Evolutionary conservation across 1,140 invertebrate genomes (phyloP).

Genomic region (Euwallacea similis): DNA sequence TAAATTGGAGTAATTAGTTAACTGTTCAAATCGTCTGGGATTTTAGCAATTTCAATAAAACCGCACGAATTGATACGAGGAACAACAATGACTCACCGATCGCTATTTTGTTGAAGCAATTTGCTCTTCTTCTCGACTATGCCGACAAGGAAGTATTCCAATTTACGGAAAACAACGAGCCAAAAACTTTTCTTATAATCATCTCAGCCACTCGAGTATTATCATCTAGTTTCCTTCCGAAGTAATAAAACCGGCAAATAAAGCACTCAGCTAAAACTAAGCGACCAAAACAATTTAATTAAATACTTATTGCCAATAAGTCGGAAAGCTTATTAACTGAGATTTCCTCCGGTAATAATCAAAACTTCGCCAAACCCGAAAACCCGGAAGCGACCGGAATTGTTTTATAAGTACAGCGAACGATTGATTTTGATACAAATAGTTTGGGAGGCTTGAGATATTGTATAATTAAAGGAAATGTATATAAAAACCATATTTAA

Average conservation of each 20-base stretch:
- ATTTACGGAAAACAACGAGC: not conserved
- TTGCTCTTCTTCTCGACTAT: not conserved
- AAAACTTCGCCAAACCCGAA: not conserved
- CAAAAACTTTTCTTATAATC: not conserved
- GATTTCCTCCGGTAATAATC: not conserved
- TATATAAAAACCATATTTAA: too few species aligned
- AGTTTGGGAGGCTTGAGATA: too few species aligned
- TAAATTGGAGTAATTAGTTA: slow-evolving; percentile 6
- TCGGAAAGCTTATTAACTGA: slow-evolving; percentile 1
- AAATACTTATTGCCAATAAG: slow-evolving; percentile 7
- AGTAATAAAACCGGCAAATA: not conserved
- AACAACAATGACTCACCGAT: not conserved
- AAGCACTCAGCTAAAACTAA: not conserved
- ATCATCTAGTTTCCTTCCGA: not conserved
- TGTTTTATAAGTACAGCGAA: too few species aligned
- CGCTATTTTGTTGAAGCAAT: not conserved
- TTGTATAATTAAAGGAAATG: too few species aligned
- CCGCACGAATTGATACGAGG: not conserved
- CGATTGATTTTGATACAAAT: too few species aligned
- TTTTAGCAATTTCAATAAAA: not conserved
- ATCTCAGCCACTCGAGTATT: not conserved
- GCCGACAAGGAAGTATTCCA: not conserved
- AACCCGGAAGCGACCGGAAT: too few species aligned
- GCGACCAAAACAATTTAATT: slow-evolving; percentile 7
- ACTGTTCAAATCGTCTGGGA: not conserved